Percentiles rank a stretch among this genome's conserved stretches.
These are phyloP conservation scores for Deroplatys truncata DNA, from an alignment of 2,888 invertebrate species.

Conservation along the genomic window DNA sequence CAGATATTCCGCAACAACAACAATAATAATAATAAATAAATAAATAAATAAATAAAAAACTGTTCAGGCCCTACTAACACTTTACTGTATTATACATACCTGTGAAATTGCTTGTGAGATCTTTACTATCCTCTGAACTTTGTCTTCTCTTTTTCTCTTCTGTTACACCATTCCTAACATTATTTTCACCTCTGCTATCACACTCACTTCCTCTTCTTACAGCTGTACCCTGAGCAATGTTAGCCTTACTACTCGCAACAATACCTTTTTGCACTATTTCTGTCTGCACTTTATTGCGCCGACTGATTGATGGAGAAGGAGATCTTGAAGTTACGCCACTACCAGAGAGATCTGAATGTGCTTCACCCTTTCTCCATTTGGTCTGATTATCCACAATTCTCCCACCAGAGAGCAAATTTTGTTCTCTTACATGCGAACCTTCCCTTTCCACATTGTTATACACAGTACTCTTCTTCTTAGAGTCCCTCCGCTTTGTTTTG, in stretches of 20 bases:
- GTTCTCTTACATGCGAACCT: constrained; percentile 47
- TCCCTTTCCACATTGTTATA: constrained; percentile 47
- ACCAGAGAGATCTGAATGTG: background rate
- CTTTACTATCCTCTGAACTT: constrained; percentile 45
- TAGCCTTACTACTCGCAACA: background rate
- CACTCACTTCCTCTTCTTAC: constrained; percentile 26
- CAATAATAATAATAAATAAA: no score
- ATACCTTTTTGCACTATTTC: constrained; percentile 1
- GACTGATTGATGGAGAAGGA: constrained; percentile 1
- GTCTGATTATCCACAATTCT: constrained; percentile 48
- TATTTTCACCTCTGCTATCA: constrained; percentile 14
- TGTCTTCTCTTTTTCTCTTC: constrained; percentile 61
- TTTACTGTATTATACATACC: constrained; percentile 40
- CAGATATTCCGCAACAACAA: no score
- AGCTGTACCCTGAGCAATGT: background rate
- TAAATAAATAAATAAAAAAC: no score
- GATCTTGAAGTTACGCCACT: background rate
- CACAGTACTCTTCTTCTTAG: constrained; percentile 51
- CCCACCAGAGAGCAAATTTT: constrained; percentile 46
- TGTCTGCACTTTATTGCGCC: background rate
- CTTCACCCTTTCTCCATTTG: background rate
- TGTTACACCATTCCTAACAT: background rate
- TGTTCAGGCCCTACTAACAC: no score
- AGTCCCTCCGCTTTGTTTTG: constrained; percentile 53
- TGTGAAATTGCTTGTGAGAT: constrained; percentile 45